Conservation (phyloP, 2,797 vertebrate species). For the Melanotaenia boesemani region DNA sequence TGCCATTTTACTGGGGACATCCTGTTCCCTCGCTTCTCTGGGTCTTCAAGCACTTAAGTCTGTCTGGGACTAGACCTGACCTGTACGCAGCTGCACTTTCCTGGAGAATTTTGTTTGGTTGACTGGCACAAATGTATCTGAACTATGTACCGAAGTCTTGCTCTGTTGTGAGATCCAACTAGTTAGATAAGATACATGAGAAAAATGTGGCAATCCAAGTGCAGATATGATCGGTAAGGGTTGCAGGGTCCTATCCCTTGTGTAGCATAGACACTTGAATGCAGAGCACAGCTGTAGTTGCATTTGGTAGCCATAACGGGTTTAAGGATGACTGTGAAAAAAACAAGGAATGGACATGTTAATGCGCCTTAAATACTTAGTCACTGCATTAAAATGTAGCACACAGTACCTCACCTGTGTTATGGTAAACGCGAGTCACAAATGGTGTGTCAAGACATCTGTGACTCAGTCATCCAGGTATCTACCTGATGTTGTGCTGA, state of each 20-base stretch:
- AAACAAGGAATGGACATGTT: not conserved
- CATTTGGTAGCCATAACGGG: not conserved
- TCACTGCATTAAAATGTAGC: not conserved
- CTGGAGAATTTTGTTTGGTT: conserved; percentile 13
- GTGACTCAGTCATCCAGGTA: conserved; percentile 62
- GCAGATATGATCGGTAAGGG: conserved; percentile 39
- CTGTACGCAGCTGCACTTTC: conserved; percentile 50
- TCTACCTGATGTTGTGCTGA: conserved; percentile 7
- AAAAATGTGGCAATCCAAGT: conserved; percentile 4
- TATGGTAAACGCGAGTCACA: conserved; percentile 48
- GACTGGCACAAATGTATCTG: conserved; percentile 47
- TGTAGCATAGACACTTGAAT: conserved; percentile 3
- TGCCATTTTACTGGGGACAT: conserved; percentile 48
- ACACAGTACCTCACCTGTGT: conserved; percentile 56
- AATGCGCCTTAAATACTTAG: not conserved
- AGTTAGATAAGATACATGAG: conserved; percentile 31
- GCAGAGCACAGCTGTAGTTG: not conserved
- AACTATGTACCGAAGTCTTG: conserved; percentile 22
- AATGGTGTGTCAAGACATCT: conserved; percentile 42
- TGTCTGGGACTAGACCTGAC: conserved; percentile 36
- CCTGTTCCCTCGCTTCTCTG: conserved; percentile 55
- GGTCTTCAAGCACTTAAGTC: conserved; percentile 17
- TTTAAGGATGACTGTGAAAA: not conserved
- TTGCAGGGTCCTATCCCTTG: not conserved
- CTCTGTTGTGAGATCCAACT: conserved; percentile 11